Conservation (phyloP, 2,888 invertebrate species). For the Phytoseiulus persimilis region DNA sequence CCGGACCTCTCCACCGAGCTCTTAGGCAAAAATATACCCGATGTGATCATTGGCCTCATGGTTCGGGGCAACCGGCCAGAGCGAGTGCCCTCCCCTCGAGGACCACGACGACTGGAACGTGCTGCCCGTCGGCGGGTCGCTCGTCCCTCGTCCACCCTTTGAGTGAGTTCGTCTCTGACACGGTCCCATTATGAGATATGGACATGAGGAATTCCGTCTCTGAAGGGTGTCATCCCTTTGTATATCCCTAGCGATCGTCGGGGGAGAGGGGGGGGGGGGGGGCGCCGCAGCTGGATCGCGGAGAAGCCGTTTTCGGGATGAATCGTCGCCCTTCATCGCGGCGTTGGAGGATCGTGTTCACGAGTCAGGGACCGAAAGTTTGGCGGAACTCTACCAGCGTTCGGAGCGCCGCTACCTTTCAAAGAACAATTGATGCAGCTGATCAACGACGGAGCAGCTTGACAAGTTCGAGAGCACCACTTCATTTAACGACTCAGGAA, state of each 20-base stretch:
- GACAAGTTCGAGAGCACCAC: not conserved
- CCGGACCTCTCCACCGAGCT: too few species aligned
- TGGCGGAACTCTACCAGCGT: not conserved
- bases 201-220: not conserved
- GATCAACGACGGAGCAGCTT: not conserved
- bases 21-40: not conserved
- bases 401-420: not conserved
- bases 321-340: not conserved
- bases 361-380: not conserved
- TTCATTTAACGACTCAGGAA: not conserved
- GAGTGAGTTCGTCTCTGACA: not conserved
- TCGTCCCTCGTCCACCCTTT: too few species aligned
- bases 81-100: not conserved
- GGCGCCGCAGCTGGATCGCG: not conserved
- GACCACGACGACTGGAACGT: not conserved
- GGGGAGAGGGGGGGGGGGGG: not conserved
- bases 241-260: not conserved
- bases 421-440: not conserved
- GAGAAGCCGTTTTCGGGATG: not conserved
- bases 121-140: not conserved
- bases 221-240: not conserved
- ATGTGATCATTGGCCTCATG: not conserved
- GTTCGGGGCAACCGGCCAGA: not conserved
- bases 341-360: not conserved
- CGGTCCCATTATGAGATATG: not conserved